Evolutionary conservation across 2,888 invertebrate genomes (phyloP).

Genomic region (Lepetodrilus schrolli): DNA sequence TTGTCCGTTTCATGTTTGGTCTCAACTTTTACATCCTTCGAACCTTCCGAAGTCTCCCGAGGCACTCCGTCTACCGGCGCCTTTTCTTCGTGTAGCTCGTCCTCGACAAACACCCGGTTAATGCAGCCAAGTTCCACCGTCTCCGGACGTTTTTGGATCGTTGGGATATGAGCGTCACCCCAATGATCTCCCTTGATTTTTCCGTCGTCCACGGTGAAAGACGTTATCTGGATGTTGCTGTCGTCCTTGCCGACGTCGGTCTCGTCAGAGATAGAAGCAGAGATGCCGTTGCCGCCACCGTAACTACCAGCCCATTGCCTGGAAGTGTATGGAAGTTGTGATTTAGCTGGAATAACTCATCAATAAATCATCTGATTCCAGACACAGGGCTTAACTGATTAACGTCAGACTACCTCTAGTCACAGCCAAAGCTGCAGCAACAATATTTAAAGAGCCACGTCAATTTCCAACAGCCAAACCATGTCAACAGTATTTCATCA

Average conservation of each 20-base stretch:
- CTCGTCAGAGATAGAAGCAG: constrained; percentile 28
- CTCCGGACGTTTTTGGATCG: constrained; percentile 35
- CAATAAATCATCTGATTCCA: too few relatives aligned
- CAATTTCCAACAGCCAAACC: too few relatives aligned
- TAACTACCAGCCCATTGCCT: constrained; percentile 38
- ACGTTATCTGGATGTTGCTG: constrained; percentile 40
- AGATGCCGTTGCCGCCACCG: constrained; percentile 31
- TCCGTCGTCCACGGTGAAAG: constrained; percentile 33
- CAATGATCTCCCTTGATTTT: constrained; percentile 32
- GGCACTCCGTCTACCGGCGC: too few relatives aligned
- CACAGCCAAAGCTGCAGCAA: too few relatives aligned
- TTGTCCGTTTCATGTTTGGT: too few relatives aligned
- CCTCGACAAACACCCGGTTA: constrained; percentile 45
- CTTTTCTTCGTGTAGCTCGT: constrained; percentile 32
- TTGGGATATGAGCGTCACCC: constrained; percentile 31
- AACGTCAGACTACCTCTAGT: too few relatives aligned
- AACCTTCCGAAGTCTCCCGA: too few relatives aligned
- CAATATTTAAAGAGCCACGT: too few relatives aligned
- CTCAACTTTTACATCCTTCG: too few relatives aligned
- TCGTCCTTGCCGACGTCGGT: constrained; percentile 36
- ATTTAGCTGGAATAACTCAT: too few relatives aligned
- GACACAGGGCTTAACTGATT: too few relatives aligned
- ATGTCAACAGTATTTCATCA: too few relatives aligned
- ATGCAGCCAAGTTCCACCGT: constrained; percentile 36
- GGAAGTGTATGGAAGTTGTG: neutral